Conservation (phyloP, 2,888 invertebrate species). For the Lottia gigantea region DNA sequence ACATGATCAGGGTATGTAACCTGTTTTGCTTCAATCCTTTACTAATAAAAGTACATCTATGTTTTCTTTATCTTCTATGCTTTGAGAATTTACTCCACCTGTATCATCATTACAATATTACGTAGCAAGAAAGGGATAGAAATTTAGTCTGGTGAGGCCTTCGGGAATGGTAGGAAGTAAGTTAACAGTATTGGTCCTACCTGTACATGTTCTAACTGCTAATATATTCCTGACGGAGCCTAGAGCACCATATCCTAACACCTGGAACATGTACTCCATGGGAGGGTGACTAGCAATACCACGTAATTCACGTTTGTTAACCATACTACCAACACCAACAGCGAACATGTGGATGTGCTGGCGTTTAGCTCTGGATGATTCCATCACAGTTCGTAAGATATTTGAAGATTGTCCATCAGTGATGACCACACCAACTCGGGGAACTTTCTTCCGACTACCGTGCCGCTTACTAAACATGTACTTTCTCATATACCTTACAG, state of each 20-base stretch:
- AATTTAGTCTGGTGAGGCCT: too few species aligned
- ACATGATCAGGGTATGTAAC: too few species aligned
- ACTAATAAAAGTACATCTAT: too few species aligned
- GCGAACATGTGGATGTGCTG: conserved; percentile 49
- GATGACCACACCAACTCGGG: conserved; percentile 51
- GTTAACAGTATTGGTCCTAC: conserved; percentile 25
- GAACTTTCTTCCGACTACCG: conserved; percentile 46
- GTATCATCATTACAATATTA: too few species aligned
- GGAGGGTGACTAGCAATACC: conserved; percentile 48
- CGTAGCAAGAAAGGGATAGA: too few species aligned
- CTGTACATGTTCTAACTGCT: conserved; percentile 51
- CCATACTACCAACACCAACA: conserved; percentile 50
- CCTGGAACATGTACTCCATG: conserved; percentile 45
- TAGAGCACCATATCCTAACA: conserved; percentile 46
- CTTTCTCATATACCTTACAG: conserved; percentile 44
- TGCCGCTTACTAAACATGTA: conserved; percentile 39
- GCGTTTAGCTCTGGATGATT: conserved; percentile 45
- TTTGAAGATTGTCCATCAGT: conserved; percentile 55
- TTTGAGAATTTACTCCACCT: too few species aligned
- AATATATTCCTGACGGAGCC: conserved; percentile 48
- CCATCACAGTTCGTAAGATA: conserved; percentile 41
- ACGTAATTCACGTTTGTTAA: conserved; percentile 47
- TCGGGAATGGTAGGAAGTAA: too few species aligned
- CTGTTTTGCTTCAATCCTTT: too few species aligned
- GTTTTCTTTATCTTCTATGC: too few species aligned